Evolutionary conservation across 2,797 vertebrate species (phyloP).

Genomic region (Pseudocheirus occidentalis): DNA sequence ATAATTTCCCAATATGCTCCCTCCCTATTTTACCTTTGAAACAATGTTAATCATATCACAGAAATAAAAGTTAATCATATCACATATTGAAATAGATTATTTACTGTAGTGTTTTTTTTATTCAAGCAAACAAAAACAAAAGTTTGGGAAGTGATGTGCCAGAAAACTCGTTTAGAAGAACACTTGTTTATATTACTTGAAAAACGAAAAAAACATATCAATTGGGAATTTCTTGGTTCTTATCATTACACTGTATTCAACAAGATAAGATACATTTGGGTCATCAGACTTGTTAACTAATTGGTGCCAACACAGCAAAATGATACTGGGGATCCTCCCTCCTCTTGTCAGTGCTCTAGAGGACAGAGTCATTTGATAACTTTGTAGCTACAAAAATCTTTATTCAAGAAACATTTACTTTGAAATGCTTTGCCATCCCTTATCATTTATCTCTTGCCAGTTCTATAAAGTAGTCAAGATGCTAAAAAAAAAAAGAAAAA

Average conservation of each 20-base stretch:
- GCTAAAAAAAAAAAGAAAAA: background rate
- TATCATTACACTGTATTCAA: background rate
- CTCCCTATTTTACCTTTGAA: background rate
- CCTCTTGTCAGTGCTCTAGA: background rate
- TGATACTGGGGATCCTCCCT: background rate
- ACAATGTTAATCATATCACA: background rate
- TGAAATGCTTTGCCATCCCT: background rate
- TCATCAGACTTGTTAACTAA: background rate
- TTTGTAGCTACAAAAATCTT: conserved; percentile 3
- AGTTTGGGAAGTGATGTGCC: background rate
- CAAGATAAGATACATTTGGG: background rate
- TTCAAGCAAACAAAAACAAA: background rate
- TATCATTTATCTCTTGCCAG: conserved; percentile 17
- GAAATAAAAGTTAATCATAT: background rate
- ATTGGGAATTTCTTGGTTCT: background rate
- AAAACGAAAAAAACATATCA: background rate
- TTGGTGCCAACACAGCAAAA: background rate
- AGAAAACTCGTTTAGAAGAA: background rate
- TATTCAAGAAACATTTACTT: background rate
- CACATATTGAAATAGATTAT: background rate
- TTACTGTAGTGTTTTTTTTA: background rate
- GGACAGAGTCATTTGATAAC: background rate
- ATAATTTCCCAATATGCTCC: background rate
- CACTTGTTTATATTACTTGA: background rate
- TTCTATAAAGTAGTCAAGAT: background rate